A percentile compares a stretch with the other conserved stretches of the same genome.
Evolutionary conservation across 1,140 invertebrate species (phyloP).

Genomic region (Drosophila grimshawi): DNA sequence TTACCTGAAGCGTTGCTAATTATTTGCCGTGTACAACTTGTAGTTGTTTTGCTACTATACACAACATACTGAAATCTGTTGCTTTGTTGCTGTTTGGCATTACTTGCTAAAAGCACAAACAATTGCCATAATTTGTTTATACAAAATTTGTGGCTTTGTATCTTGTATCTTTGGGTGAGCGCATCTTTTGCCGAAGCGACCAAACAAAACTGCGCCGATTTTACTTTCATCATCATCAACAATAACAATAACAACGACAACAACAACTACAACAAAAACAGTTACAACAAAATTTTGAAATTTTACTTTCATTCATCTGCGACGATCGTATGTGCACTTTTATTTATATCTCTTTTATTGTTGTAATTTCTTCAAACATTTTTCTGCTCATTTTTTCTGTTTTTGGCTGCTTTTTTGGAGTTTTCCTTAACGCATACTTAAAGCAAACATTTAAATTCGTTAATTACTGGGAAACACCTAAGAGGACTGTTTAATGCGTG

Average conservation of each 20-base stretch:
- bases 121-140: slow-evolving; percentile 50
- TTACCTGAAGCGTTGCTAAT: slow-evolving; percentile 80
- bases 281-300: slow-evolving; percentile 61
- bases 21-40: slow-evolving; percentile 61
- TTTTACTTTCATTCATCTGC: slow-evolving; percentile 75
- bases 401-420: not conserved
- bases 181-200: slow-evolving; percentile 32
- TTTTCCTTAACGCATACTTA: slow-evolving; percentile 39
- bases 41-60: slow-evolving; percentile 21
- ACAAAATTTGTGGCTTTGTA: slow-evolving; percentile 23
- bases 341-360: slow-evolving; percentile 47
- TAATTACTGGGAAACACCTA: slow-evolving; percentile 14
- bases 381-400: slow-evolving; percentile 15
- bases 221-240: slow-evolving; percentile 73
- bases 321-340: slow-evolving; percentile 31
- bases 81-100: slow-evolving; percentile 23
- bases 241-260: slow-evolving; percentile 23
- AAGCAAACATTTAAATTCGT: slow-evolving; percentile 30
- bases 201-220: slow-evolving; percentile 66
- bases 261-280: slow-evolving; percentile 23
- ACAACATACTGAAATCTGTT: slow-evolving; percentile 18
- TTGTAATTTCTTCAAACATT: slow-evolving; percentile 32
- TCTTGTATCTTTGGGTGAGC: slow-evolving; percentile 13
- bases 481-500: slow-evolving; percentile 17
- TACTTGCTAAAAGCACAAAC: slow-evolving; percentile 48